These are phyloP conservation scores for Oxyteleia sp. DNA, from an alignment of 2,888 invertebrate species.

Conservation along the genomic window DNA sequence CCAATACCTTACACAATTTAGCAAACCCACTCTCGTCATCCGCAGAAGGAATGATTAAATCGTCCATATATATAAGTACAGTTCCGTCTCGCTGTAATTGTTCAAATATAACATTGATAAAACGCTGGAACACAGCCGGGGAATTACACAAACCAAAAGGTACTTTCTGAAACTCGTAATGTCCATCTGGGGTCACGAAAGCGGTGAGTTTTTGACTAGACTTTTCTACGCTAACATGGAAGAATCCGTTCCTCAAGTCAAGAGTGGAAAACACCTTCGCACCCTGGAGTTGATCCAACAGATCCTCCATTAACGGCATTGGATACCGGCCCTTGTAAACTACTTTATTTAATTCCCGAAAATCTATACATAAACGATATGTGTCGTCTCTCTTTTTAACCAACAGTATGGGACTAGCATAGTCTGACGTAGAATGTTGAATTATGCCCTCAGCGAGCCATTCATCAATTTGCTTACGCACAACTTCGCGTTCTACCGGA, in stretches of 20 bases:
- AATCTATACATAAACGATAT: constrained; percentile 53
- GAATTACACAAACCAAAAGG: constrained; percentile 8
- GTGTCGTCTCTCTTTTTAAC: constrained; percentile 42
- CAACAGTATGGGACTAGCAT: constrained; percentile 49
- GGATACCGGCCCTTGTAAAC: constrained; percentile 40
- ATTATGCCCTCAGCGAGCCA: constrained; percentile 28
- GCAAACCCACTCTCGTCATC: not conserved
- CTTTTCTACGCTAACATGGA: constrained; percentile 30
- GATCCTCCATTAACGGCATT: constrained; percentile 50
- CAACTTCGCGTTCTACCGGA: not conserved
- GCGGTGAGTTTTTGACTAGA: constrained; percentile 33
- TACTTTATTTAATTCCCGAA: constrained; percentile 48
- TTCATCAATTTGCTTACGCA: not conserved
- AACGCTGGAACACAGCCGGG: constrained; percentile 10
- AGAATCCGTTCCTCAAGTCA: constrained; percentile 44
- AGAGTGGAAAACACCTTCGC: constrained; percentile 23
- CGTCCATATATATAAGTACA: constrained; percentile 9
- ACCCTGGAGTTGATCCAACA: constrained; percentile 33
- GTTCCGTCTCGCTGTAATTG: constrained; percentile 1
- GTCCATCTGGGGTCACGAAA: constrained; percentile 39
- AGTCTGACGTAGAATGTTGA: constrained; percentile 25
- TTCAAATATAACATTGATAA: constrained; percentile 10
- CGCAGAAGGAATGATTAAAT: not conserved
- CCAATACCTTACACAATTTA: constrained; percentile 10
- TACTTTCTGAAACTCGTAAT: constrained; percentile 38